Conservation (phyloP, 2,113 vertebrate genomes). For the Percopsis transmontana region DNA sequence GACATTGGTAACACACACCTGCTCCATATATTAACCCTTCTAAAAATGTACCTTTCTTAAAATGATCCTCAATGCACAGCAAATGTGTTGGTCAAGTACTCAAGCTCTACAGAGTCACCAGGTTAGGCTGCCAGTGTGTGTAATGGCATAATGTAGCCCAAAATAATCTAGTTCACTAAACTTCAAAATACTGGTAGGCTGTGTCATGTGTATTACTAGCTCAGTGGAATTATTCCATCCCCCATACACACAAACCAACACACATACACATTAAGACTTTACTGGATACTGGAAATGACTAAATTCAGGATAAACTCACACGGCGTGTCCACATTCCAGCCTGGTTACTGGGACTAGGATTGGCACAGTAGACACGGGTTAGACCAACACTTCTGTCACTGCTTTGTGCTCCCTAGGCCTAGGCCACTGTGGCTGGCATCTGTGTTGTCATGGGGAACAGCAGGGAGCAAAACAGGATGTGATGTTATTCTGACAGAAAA, state of each 20-base stretch:
- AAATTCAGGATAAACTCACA: conserved; percentile 8
- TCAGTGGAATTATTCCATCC: not conserved
- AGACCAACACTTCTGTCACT: not conserved
- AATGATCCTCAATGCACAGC: not conserved
- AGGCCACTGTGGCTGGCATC: conserved; percentile 28
- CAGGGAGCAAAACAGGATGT: conserved; percentile 40
- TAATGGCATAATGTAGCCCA: no score
- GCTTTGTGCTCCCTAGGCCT: not conserved
- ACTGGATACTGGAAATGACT: not conserved
- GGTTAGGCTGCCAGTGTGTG: no score
- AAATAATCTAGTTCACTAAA: no score
- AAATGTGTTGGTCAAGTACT: no score
- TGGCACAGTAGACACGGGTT: no score
- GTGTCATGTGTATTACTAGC: no score
- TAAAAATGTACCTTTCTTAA: not conserved
- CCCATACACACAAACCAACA: not conserved
- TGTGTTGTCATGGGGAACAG: conserved; percentile 39
- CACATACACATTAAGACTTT: not conserved
- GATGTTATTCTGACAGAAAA: conserved; percentile 19
- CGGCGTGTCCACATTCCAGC: no score
- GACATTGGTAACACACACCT: conserved; percentile 52
- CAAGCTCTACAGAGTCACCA: no score
- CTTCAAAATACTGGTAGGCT: no score
- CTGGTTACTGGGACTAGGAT: no score
- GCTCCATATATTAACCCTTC: not conserved